Base-by-base conservation (phyloP, 35 echinoderm and acorn worm genomes). In the Heliocidaris tuberculata region DNA sequence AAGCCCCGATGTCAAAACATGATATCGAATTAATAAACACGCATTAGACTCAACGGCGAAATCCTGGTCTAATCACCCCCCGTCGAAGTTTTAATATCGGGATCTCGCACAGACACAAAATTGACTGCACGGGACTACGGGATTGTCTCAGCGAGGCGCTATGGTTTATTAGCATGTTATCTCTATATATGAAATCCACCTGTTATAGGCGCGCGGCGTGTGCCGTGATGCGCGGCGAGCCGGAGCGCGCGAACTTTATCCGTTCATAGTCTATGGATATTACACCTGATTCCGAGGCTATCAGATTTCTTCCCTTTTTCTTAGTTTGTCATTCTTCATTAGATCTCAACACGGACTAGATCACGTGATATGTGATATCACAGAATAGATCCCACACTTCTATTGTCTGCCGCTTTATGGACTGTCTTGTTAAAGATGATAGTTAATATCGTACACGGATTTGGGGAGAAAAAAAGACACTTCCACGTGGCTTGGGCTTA, bases 1-100 rank as follows among this genome's bases (percentile, higher is more conserved):
- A 89, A 89, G 15, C 31, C 87, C 31, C 30, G 19, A 89, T 89
- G 87, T 89, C 87, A 47, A 89, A 89, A 89, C 87, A 89, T 89
- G 87, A 89, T 32, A 89, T 89, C 31, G 87, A 89, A 89, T 89
- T 89, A 89, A 89, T 89, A 48, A 89, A 89, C 87, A 89, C 87
- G 87, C 31, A 31, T 89, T 89, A 89, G 87, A 47, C 87, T 48
- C 31, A 13, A 30, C 85, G 31, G 31, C 85, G 85, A 47, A 47
- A 47, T 48, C 8, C 29, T 6, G 31, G 7, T 31, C 31, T 48
- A 89, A 89, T 89, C 87, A 47, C 87, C 87, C 86, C 47, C 31
- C 87, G 31, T 89, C 32, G 87, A 30, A 47, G 65, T 78, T 78
- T 78, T 78, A 78, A 78, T 78, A 78, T 78, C 65, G 65, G 3